Base-by-base conservation (phyloP, 2,797 vertebrate genomes). In the Chromobotia macracanthus region DNA sequence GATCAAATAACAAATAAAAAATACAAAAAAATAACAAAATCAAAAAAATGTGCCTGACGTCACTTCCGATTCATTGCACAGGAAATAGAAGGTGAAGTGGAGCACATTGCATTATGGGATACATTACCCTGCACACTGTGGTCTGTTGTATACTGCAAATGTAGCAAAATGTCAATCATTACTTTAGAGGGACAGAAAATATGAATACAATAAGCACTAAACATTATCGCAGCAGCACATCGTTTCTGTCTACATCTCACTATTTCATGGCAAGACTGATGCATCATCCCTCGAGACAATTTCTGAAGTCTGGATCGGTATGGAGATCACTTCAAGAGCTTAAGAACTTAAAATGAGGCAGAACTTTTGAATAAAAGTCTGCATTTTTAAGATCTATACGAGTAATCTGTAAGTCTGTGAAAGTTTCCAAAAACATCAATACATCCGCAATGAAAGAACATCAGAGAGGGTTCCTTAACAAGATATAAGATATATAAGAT, bases 301-400 rank as follows among this genome's bases (percentile, higher is more conserved):
- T 44, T 60, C 13, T 46, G 38, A 2, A n/a, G 23, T 2, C 23
- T 8, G 25, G 41, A 23, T 9, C 5, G 4, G 2, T 5, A 23
- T 50, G 56, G 56, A 41, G 38, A 41, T 2, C 23, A 31, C 15
- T 73, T 61, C 21, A 61, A 28, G 5, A 31, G 56, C 41, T 0
- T 10, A 41, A 41, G 2, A 60, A 60, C 71, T 58, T 58, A 72
- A 72, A 72, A 5, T 0, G 18, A 1, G 6, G 44, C 51, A 56
- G 31, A 61, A 73, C 71, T 73, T 60, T 48, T 72, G 71, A 73
- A 73, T 48, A 25, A 25, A 28, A 55, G 2, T 16, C 44, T 46
- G 44, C 46, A 23, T 28, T 41, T 10, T 3, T 13, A 5, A 5
- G 0, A 3, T 56, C 18, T 44, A 19, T 66, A 31, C 3, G 18